Conservation (phyloP, 1,140 invertebrate species). For the Drosophila baimaii region DNA sequence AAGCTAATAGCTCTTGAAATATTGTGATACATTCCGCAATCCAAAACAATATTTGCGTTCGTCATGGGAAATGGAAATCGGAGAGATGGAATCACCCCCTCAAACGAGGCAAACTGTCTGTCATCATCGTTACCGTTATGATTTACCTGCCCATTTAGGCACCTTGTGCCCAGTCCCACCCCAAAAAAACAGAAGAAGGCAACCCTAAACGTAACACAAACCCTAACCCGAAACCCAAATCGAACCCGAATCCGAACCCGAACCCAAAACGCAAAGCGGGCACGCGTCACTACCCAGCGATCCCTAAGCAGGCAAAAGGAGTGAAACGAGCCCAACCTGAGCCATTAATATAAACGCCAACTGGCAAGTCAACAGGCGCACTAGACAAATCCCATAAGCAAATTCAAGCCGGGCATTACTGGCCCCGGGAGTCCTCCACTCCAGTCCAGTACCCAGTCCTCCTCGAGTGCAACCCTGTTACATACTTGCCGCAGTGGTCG, state of each 20-base stretch:
- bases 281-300: constrained; percentile 49
- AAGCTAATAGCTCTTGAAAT: background rate
- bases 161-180: constrained; percentile 15
- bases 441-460: background rate
- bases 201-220: constrained; percentile 7
- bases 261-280: constrained; percentile 25
- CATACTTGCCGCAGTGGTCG: constrained; percentile 4
- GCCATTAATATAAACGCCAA: constrained; percentile 77
- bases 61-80: constrained; percentile 23
- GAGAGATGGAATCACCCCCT: background rate
- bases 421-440: background rate
- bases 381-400: constrained; percentile 66
- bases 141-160: constrained; percentile 41
- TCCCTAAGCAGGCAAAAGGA: constrained; percentile 24
- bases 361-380: constrained; percentile 74
- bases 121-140: constrained; percentile 41
- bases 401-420: constrained; percentile 40
- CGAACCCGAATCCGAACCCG: background rate
- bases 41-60: background rate
- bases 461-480: constrained; percentile 63
- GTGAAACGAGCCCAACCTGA: constrained; percentile 21
- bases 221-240: constrained; percentile 9
- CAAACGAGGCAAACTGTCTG: constrained; percentile 17
- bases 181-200: background rate
- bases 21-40: too few species aligned